Base-by-base conservation (phyloP, 2,888 invertebrate genomes). In the Blera fallax region DNA sequence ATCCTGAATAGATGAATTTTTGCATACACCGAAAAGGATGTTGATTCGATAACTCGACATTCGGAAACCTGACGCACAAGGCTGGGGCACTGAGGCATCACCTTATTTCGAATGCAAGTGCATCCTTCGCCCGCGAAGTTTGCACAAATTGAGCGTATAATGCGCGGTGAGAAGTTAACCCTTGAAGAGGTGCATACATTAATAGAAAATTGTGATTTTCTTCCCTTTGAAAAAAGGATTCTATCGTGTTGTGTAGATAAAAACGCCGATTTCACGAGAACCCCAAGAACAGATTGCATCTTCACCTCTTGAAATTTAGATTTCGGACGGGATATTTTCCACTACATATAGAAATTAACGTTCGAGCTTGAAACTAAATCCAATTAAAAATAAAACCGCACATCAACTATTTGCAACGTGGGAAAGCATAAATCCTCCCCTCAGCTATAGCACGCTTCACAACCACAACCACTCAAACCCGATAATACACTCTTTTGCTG, bases 21-120 rank as follows among this genome's bases (percentile, higher is more conserved):
- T 85, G 81, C 81, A 77, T 67, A 56, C 54, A 60, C 34, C 24
- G n/a, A 50, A 48, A 43, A 50, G 60, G 84, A 85, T 76, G 81
- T 54, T 62, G 81, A 72, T 79, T 62, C 78, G 69, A 62, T 70
- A 70, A 62, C 69, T 73, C 62, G 62, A 40, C 60, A 32, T 40
- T 40, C 5, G 48, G 40, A 50, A 73, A 32, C 16, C 40, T 50
- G 48, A 52, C 74, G 37, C 43, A 69, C 65, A 58, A 45, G 37
- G 14, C 27, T 60, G 40, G 21, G 3, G 21, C 27, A 21, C 29
- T 6, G 48, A 48, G 48, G 48, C 45, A 14, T 58, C 24, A 34
- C 45, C 14, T 14, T 32, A 40, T 58, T 45, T 58, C 37, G 40
- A 21, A 32, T 58, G 40, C 67, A 40, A 65, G 76, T n/a, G 14